Evolutionary conservation across 2,888 invertebrate species (phyloP), one percentile per base, ranked within the genome.

Genomic region (Tipula lateralis): DNA sequence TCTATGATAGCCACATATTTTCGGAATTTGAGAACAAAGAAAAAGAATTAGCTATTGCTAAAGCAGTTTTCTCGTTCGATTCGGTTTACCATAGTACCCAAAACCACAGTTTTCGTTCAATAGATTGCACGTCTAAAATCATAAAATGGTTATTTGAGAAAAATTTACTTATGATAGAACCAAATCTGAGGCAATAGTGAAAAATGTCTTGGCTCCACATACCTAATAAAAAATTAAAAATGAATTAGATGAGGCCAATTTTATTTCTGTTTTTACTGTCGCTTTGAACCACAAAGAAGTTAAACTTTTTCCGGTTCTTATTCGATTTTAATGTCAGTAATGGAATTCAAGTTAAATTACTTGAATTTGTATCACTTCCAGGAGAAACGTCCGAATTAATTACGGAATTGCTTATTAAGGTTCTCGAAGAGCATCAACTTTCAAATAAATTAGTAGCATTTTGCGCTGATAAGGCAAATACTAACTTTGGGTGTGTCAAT

Each of bases 91-190:
- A 85, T 36, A n/a, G n/a, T n/a, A n/a, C n/a, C n/a, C n/a, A n/a
- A n/a, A 85, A 85, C 34, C 84, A 85, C 34, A 85, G 84, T 83
- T 85, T 85, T 83, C 36, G 85, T 80, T 84, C 84, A 84, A 84
- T 85, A 66, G 85, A 85, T 29, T 83, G 85, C 44, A 85, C 66
- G 12, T 83, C 83, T 7, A 85, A 85, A 84, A 44, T 85, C 19
- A 29, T 83, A 19, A 32, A 84, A 44, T 84, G 83, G 24, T 83
- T 80, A 16, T 85, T 85, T 83, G 80, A 83, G 13, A 84, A 84
- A 85, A 83, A 29, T 85, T 85, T 83, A 29, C 19, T 29, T 84
- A 84, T n/a, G 84, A 34, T 13, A 66, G 83, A 19, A 85, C 85
- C 30, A 85, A 85, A 83, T 44, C 83, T 29, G 82, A 6, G 6